Percentiles rank a stretch among this genome's conserved stretches.
phyloP scores from a whole-genome alignment of 2,888 invertebrate species.

The Drepanosiphum platanoidis region DNA sequence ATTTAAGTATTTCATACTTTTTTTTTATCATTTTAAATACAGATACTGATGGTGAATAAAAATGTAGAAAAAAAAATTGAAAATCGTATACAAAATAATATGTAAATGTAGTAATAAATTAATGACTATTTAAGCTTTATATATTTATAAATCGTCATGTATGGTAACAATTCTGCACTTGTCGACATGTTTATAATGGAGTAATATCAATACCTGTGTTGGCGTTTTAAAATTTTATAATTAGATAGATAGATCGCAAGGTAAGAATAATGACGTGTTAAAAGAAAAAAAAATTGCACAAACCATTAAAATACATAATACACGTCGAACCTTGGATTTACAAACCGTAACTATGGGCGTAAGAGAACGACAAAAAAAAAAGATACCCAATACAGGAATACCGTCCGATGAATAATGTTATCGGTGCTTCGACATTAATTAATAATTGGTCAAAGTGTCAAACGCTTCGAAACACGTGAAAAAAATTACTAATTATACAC shows the following conservation, averaged over 20 bases:
- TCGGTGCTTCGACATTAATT: not conserved
- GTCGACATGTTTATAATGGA: not conserved
- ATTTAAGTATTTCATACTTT: not conserved
- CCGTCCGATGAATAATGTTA: no score
- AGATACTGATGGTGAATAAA: not conserved
- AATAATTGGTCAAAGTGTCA: not conserved
- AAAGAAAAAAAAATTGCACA: conserved; percentile 1
- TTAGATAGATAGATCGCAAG: conserved; percentile 7
- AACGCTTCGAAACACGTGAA: not conserved
- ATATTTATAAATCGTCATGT: not conserved
- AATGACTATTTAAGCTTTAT: not conserved
- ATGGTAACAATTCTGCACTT: not conserved
- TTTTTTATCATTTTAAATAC: no score
- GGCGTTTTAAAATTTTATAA: conserved; percentile 16
- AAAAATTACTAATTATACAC: not conserved
- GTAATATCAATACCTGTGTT: not conserved
- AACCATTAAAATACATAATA: conserved; percentile 11
- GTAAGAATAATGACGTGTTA: not conserved
- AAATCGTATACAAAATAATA: not conserved
- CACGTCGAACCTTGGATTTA: conserved; percentile 29
- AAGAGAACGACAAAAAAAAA: not conserved
- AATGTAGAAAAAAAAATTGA: not conserved
- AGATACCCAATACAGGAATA: not conserved
- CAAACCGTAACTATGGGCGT: not conserved
- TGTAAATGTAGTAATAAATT: not conserved